Evolutionary conservation across 2,113 vertebrate species (phyloP).

Genomic region (Platichthys flesus): DNA sequence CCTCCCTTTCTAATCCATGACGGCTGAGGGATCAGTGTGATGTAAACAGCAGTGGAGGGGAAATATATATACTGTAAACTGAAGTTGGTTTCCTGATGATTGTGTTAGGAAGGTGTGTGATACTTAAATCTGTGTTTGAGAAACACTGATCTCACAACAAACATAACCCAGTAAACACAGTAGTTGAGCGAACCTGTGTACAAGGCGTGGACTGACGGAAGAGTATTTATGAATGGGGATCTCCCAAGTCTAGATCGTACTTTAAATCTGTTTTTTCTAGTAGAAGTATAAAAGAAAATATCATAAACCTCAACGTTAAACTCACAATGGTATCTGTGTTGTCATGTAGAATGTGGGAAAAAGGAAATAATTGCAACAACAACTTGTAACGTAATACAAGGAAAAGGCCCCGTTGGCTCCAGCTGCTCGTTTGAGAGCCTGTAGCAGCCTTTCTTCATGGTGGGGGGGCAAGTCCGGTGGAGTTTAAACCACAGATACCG

Average conservation of each 20-base stretch:
- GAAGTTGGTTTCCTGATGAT: neutral
- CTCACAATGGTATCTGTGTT: neutral
- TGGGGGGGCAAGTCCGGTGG: neutral
- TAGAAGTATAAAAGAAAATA: neutral
- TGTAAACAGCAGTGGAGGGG: constrained; percentile 13
- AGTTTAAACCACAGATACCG: neutral
- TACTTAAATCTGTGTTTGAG: neutral
- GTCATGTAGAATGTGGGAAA: constrained; percentile 4
- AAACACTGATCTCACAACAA: neutral
- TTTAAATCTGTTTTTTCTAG: neutral
- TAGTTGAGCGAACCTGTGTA: neutral
- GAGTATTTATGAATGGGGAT: neutral
- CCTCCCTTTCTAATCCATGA: constrained; percentile 26
- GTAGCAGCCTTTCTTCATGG: neutral
- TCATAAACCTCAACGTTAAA: constrained; percentile 13
- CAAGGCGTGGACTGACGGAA: neutral
- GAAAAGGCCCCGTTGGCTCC: neutral
- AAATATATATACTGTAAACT: neutral
- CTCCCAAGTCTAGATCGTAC: neutral
- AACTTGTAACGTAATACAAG: neutral
- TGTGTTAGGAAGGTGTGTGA: neutral
- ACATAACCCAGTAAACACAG: neutral
- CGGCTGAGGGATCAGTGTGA: constrained; percentile 25
- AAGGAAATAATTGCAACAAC: constrained; percentile 6
- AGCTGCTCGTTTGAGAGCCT: neutral